Percentiles rank a stretch among this genome's conserved stretches.
phyloP scores from a whole-genome alignment of 2,888 invertebrate species.

The Caenorhabditis sp. region DNA sequence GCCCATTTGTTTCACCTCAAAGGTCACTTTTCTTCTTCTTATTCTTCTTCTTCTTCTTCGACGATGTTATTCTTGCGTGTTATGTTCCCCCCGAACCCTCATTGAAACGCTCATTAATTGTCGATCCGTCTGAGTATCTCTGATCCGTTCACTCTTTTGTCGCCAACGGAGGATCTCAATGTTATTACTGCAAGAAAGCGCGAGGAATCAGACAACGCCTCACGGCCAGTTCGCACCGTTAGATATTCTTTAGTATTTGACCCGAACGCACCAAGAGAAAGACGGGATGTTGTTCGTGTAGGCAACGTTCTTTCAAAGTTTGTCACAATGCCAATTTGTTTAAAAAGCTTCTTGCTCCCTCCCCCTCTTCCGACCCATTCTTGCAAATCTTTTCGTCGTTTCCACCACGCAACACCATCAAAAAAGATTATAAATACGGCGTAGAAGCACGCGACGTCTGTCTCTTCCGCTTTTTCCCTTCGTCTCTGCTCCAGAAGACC shows the following conservation, averaged over 20 bases:
- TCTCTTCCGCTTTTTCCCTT: constrained; percentile 4
- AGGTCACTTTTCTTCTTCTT: constrained; percentile 48
- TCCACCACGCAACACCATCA: constrained; percentile 32
- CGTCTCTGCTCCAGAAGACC: constrained; percentile 11
- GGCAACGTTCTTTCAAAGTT: no score
- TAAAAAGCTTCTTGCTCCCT: constrained; percentile 22
- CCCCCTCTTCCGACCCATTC: background rate
- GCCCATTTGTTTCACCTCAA: constrained; percentile 36
- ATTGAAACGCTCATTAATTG: constrained; percentile 31
- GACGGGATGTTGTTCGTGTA: constrained; percentile 7
- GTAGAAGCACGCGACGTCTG: constrained; percentile 38
- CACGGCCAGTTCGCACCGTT: constrained; percentile 19
- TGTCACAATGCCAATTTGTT: constrained; percentile 40
- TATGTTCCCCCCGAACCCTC: constrained; percentile 2
- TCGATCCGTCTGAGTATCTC: constrained; percentile 26
- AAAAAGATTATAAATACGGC: constrained; percentile 52
- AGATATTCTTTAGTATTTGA: constrained; percentile 7
- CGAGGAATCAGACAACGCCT: constrained; percentile 5
- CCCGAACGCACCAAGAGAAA: background rate
- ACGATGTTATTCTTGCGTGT: constrained; percentile 31
- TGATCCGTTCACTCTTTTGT: constrained; percentile 13
- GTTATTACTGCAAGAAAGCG: constrained; percentile 33
- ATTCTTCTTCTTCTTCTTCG: constrained; percentile 10
- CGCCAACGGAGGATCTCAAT: constrained; percentile 19
- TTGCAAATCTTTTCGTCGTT: constrained; percentile 15